Evolutionary conservation across 2,888 invertebrate species (phyloP).

Genomic region (Chrysotoxum bicinctum): DNA sequence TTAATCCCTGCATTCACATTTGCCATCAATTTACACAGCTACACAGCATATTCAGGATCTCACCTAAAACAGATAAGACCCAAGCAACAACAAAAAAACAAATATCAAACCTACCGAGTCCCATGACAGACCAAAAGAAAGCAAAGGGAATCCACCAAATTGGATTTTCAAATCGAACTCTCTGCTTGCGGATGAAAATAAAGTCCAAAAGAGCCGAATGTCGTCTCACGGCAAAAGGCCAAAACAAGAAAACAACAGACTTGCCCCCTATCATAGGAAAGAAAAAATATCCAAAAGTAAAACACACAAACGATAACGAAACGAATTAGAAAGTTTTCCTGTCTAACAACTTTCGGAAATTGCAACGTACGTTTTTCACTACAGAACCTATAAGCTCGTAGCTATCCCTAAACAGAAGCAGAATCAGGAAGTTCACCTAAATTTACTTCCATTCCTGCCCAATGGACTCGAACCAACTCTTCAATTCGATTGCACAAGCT

Average conservation of each 20-base stretch:
- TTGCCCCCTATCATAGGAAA: neutral
- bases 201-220: conserved; percentile 41
- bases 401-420: neutral
- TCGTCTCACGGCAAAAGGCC: neutral
- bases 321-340: conserved; percentile 72
- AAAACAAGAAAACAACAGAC: conserved; percentile 20
- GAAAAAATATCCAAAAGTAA: conserved; percentile 1
- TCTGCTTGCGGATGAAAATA: conserved; percentile 7
- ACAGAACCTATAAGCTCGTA: neutral
- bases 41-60: neutral
- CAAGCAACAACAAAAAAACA: neutral
- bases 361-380: conserved; percentile 45
- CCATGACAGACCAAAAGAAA: neutral
- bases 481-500: conserved; percentile 60
- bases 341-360: conserved; percentile 71
- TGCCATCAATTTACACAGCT: no score
- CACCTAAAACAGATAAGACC: neutral
- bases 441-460: conserved; percentile 53
- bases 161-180: conserved; percentile 61
- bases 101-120: neutral
- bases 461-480: conserved; percentile 60
- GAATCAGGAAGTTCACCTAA: conserved; percentile 29
- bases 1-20: neutral
- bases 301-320: conserved; percentile 48
- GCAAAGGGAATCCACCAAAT: conserved; percentile 23